These are phyloP conservation scores for Anguilla obscura DNA, from an alignment of 2,797 vertebrate species.

Conservation along the genomic window DNA sequence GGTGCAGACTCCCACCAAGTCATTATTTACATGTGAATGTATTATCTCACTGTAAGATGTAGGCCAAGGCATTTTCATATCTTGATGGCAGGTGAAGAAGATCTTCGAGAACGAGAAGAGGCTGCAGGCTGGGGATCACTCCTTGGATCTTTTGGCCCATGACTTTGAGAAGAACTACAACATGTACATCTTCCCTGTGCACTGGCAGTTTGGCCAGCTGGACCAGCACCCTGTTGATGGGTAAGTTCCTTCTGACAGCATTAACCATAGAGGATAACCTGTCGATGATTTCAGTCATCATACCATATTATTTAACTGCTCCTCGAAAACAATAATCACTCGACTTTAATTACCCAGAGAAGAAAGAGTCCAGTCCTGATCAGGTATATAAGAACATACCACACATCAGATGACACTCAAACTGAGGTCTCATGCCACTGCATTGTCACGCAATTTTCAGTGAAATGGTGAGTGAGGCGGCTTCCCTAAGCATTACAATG, in stretches of 20 bases:
- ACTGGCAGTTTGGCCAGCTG: slow-evolving; percentile 98
- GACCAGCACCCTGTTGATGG: slow-evolving; percentile 93
- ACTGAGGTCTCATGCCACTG: not conserved
- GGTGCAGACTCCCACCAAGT: not conserved
- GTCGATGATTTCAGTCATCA: not conserved
- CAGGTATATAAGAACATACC: not conserved
- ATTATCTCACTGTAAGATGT: not conserved
- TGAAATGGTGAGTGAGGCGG: not conserved
- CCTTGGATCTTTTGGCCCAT: slow-evolving; percentile 89
- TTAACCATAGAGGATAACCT: not conserved
- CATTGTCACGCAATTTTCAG: not conserved
- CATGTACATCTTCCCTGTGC: slow-evolving; percentile 99
- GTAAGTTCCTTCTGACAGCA: slow-evolving; percentile 65
- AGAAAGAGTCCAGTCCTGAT: not conserved
- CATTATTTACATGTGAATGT: not conserved
- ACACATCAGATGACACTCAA: not conserved
- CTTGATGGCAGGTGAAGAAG: slow-evolving; percentile 88
- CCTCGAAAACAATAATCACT: not conserved
- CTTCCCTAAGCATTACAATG: not conserved
- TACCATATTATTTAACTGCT: not conserved
- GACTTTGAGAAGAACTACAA: slow-evolving; percentile 99
- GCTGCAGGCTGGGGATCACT: slow-evolving; percentile 88
- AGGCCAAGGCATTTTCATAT: not conserved
- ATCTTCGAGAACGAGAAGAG: slow-evolving; percentile 97
- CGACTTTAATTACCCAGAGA: not conserved